Percentiles rank a stretch among this genome's conserved stretches.
phyloP scores from a whole-genome alignment of 1,140 invertebrate species.

The Eciton burchellii region DNA sequence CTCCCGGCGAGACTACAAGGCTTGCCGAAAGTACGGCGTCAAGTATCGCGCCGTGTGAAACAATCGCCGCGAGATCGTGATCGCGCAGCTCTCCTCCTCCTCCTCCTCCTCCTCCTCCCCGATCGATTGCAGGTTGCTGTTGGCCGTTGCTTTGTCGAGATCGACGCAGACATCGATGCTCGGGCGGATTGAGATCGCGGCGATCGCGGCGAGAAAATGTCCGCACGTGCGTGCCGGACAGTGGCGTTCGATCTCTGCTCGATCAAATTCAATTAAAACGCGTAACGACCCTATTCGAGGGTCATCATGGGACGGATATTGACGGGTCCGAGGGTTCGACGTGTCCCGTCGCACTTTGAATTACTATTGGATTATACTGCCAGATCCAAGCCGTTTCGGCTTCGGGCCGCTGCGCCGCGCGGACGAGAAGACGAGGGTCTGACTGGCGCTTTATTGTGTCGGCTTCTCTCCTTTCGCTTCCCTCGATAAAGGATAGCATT shows the following conservation, averaged over 20 bases:
- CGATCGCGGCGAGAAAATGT: neutral
- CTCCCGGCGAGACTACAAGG: constrained; percentile 26
- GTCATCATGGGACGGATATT: constrained; percentile 82
- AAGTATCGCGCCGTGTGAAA: neutral
- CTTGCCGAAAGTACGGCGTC: constrained; percentile 34
- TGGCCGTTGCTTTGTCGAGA: too few species aligned
- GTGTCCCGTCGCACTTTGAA: constrained; percentile 65
- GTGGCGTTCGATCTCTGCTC: constrained; percentile 49
- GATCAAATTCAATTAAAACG: constrained; percentile 65
- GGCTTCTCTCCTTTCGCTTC: constrained; percentile 78
- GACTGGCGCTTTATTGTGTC: constrained; percentile 82
- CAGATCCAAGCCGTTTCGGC: constrained; percentile 75
- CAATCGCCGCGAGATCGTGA: constrained; percentile 31
- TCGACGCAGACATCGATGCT: neutral
- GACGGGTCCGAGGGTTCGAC: constrained; percentile 74
- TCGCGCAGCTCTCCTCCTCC: too few species aligned
- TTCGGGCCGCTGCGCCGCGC: constrained; percentile 66
- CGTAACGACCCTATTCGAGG: constrained; percentile 67
- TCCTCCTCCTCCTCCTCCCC: too few species aligned
- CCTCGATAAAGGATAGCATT: constrained; percentile 84
- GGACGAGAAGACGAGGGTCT: constrained; percentile 81
- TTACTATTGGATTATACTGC: constrained; percentile 79
- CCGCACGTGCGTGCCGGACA: constrained; percentile 29
- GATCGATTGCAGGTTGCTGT: neutral
- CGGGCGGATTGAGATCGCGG: neutral